Conservation (phyloP, 1,140 invertebrate genomes). For the Zaprionus ornatus region DNA sequence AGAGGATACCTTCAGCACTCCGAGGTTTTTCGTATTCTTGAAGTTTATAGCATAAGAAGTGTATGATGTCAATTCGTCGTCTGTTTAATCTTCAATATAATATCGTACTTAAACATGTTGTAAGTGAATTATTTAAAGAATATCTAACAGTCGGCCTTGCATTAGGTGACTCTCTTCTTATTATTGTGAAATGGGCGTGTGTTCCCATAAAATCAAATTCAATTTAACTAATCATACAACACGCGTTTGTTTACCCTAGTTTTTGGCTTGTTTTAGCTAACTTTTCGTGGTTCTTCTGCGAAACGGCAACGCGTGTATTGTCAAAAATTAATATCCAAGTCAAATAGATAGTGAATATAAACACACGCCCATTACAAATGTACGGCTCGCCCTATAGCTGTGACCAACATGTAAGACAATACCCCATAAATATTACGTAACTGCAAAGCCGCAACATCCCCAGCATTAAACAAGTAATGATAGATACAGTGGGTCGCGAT, state of each 20-base stretch:
- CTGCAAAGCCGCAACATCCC: background rate
- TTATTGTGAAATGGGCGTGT: slow-evolving; percentile 23
- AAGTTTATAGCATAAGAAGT: too few species aligned
- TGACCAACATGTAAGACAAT: slow-evolving; percentile 42
- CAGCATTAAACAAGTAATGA: background rate
- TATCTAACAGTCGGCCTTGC: background rate
- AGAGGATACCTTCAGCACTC: background rate
- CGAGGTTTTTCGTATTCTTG: background rate
- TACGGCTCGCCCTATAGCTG: slow-evolving; percentile 19
- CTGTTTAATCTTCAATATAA: too few species aligned
- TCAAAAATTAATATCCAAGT: slow-evolving; percentile 45
- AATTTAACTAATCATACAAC: slow-evolving; percentile 50
- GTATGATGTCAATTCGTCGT: too few species aligned
- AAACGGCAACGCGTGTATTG: slow-evolving; percentile 25
- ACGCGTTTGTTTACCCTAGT: slow-evolving; percentile 13
- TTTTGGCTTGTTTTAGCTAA: slow-evolving; percentile 7
- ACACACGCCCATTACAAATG: slow-evolving; percentile 49
- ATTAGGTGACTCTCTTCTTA: background rate
- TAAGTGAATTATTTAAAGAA: background rate
- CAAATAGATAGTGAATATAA: slow-evolving; percentile 40
- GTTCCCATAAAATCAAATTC: slow-evolving; percentile 43
- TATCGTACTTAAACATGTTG: background rate
- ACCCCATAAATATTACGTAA: slow-evolving; percentile 53
- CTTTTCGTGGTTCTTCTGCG: slow-evolving; percentile 31
- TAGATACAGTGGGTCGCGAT: background rate